phyloP scores from a whole-genome alignment of 2,888 invertebrate genomes.

The Adelognathus sp. region DNA sequence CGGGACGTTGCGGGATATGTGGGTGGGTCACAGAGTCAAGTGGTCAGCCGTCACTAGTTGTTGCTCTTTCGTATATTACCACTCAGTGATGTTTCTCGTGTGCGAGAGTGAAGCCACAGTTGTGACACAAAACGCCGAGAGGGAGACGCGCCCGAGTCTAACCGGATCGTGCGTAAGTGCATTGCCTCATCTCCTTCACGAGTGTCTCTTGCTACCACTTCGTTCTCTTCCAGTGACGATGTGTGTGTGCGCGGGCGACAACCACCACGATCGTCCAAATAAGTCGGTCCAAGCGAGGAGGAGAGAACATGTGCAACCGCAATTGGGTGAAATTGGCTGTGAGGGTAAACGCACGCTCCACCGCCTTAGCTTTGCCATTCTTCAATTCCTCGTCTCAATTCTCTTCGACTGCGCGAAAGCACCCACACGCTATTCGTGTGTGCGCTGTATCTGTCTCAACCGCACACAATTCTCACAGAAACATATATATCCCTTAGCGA shows the following conservation, averaged over 20 bases:
- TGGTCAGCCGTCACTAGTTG: constrained; percentile 69
- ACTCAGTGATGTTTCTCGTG: not conserved
- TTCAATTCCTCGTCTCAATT: constrained; percentile 50
- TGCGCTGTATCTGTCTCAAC: not conserved
- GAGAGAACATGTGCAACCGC: constrained; percentile 35
- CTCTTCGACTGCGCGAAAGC: constrained; percentile 17
- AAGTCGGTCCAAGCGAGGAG: constrained; percentile 12
- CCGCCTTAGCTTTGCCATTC: constrained; percentile 45
- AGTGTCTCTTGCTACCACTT: not conserved
- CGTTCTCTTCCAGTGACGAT: constrained; percentile 23
- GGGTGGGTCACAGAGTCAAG: constrained; percentile 75
- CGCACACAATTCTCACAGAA: not conserved
- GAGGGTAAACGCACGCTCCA: constrained; percentile 53
- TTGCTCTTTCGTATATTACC: constrained; percentile 25
- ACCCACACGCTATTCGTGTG: not conserved
- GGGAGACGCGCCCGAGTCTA: not conserved
- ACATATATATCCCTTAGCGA: not conserved
- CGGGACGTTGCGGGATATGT: constrained; percentile 64
- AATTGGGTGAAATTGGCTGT: constrained; percentile 58
- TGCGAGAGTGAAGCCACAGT: not conserved
- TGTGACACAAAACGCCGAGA: not conserved
- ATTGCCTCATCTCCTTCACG: not conserved
- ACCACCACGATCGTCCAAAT: not conserved
- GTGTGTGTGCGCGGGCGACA: constrained; percentile 30
- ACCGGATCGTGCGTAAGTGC: not conserved